A percentile compares a stretch with the other conserved stretches of the same genome.
Conservation (phyloP, 2,888 invertebrate genomes). For the Sisyra terminalis region DNA sequence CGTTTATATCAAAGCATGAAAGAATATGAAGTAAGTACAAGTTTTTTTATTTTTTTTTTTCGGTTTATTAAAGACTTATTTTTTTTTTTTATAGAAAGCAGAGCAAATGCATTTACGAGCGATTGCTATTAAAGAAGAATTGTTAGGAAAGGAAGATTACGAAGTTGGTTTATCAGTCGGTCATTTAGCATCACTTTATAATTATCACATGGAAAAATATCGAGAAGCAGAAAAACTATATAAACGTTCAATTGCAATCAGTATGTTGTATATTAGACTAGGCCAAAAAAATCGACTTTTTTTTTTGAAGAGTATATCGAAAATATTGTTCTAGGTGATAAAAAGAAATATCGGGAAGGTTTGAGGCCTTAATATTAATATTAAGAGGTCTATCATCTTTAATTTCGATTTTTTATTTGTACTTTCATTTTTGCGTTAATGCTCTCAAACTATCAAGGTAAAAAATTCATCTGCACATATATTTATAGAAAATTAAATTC, state of each 20-base stretch:
- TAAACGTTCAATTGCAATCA: slow-evolving; percentile 73
- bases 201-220: slow-evolving; percentile 84
- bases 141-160: slow-evolving; percentile 74
- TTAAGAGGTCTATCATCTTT: too few relatives aligned
- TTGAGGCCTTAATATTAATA: too few relatives aligned
- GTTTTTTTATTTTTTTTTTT: neutral
- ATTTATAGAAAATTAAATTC: too few relatives aligned
- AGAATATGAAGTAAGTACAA: slow-evolving; percentile 45
- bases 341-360: neutral
- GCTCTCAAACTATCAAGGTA: too few relatives aligned
- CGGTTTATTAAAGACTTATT: neutral
- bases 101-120: slow-evolving; percentile 86
- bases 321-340: too few relatives aligned
- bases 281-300: too few relatives aligned
- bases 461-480: too few relatives aligned
- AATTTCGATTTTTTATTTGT: too few relatives aligned
- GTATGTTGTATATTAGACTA: too few relatives aligned
- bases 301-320: too few relatives aligned
- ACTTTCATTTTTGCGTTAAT: too few relatives aligned
- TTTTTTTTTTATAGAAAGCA: slow-evolving; percentile 42
- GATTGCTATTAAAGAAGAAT: slow-evolving; percentile 78
- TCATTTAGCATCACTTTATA: slow-evolving; percentile 86
- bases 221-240: slow-evolving; percentile 76
- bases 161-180: slow-evolving; percentile 86
- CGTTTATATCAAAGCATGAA: slow-evolving; percentile 89